Base-by-base conservation (phyloP, 2,888 invertebrate species). In the Alviniconcha strummeri region DNA sequence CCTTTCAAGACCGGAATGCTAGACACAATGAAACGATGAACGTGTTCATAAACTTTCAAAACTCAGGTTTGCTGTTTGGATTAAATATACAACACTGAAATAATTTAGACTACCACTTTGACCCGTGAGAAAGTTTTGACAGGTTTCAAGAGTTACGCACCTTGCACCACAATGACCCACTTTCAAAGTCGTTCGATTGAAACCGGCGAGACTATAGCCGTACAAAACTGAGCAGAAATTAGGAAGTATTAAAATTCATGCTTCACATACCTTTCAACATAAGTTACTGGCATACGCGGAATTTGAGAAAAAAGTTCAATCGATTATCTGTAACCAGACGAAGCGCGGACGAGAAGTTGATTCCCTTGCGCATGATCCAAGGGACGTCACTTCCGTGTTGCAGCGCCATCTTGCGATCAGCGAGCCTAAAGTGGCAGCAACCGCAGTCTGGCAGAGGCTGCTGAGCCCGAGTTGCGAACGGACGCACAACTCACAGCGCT, bases 311-410 rank as follows among this genome's bases (percentile, higher is more conserved):
- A 7, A 17, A 64, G 6, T n/a, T 52, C 60, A 67, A 11, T 13
- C 79, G 64, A 60, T 79, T 36, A 79, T 78, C 60, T 78, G 80
- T 80, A 67, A 6, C n/a, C 79, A 77, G 15, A 36, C 77, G 77
- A 77, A 60, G 17, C n/a, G 54, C 79, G 9, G 69, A 54, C 75
- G 36, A 77, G 64, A 60, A 74, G 67, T 82, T 75, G 13, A n/a
- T 75, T 71, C 82, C 75, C 76, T 52, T 75, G 76, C 82, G 82
- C 82, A 82, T 82, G 82, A 77, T 64, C 82, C 19, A 75, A 19
- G n/a, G 17, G 56, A 82, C 82, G 82, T 82, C 82, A 82, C 52
- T 82, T 82, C 82, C 82, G 67, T 76, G 75, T 82, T 55, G 15
- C 69, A 55, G 67, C 82, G 82, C 82, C 82, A 82, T 82, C 82